Conservation (phyloP, 2,888 invertebrate genomes). For the Parelbella ahira region DNA sequence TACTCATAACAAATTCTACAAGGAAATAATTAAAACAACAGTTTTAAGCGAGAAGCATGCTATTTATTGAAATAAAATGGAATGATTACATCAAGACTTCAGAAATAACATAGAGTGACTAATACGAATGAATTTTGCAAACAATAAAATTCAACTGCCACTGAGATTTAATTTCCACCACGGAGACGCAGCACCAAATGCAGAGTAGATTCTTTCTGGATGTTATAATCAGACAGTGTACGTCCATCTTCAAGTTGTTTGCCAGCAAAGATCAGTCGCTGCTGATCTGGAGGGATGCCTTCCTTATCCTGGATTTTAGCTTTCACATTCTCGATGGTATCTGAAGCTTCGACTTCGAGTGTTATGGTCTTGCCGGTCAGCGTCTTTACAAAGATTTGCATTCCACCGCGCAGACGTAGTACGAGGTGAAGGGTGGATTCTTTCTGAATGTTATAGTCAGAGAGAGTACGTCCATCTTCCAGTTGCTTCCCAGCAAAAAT, state of each 20-base stretch:
- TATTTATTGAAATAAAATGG: slow-evolving; percentile 44
- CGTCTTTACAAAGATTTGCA: slow-evolving; percentile 40
- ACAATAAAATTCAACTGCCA: slow-evolving; percentile 2
- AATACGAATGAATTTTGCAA: slow-evolving; percentile 26
- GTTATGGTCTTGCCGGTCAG: slow-evolving; percentile 45
- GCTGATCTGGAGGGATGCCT: slow-evolving; percentile 46
- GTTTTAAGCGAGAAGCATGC: slow-evolving; percentile 7
- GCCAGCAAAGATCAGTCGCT: slow-evolving; percentile 42
- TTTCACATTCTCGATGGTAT: slow-evolving; percentile 39
- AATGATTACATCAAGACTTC: slow-evolving; percentile 43
- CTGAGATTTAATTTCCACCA: slow-evolving; percentile 11
- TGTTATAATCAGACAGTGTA: slow-evolving; percentile 47
- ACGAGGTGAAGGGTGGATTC: slow-evolving; percentile 40
- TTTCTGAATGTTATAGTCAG: slow-evolving; percentile 50
- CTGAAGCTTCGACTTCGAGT: slow-evolving; percentile 37
- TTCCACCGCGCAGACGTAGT: slow-evolving; percentile 38
- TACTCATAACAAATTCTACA: no score
- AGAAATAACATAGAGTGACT: slow-evolving; percentile 7
- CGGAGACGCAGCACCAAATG: slow-evolving; percentile 39
- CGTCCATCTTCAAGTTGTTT: slow-evolving; percentile 47
- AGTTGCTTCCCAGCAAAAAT: slow-evolving; percentile 44
- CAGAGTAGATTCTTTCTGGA: slow-evolving; percentile 51
- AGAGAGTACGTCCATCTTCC: slow-evolving; percentile 47
- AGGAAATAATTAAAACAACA: slow-evolving; percentile 7
- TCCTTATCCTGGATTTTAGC: slow-evolving; percentile 34